phyloP scores from a whole-genome alignment of 2,113 vertebrate genomes.

The Martes martes region DNA sequence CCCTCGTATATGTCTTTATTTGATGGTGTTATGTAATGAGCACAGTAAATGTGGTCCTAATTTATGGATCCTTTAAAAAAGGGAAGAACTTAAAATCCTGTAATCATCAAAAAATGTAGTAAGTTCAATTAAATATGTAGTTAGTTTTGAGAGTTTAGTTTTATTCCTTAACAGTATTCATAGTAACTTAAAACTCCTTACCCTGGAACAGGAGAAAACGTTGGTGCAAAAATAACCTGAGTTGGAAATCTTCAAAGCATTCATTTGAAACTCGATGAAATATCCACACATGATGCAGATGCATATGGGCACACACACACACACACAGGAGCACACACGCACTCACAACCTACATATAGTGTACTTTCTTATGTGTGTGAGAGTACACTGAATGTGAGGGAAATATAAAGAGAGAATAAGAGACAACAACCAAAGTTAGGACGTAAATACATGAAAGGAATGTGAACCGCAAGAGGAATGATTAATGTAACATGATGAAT shows the following conservation, averaged over 20 bases:
- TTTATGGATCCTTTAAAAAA: background rate
- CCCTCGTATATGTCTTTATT: background rate
- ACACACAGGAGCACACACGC: background rate
- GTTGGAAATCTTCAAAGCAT: background rate
- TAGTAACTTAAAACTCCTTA: background rate
- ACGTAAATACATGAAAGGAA: background rate
- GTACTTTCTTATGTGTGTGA: background rate
- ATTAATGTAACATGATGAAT: background rate
- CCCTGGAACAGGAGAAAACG: background rate
- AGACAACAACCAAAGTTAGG: background rate
- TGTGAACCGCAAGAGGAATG: background rate
- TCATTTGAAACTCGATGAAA: background rate
- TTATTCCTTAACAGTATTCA: background rate
- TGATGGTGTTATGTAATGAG: background rate
- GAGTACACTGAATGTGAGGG: background rate
- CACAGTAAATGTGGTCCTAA: background rate
- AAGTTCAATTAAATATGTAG: slow-evolving; percentile 28
- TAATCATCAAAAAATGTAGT: background rate
- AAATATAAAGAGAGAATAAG: background rate
- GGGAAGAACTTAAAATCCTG: slow-evolving; percentile 23
- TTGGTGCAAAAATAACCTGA: background rate
- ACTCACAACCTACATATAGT: background rate
- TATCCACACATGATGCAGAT: background rate
- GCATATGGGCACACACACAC: rapidly evolving
- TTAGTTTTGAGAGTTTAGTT: slow-evolving; percentile 25